A percentile compares a stretch with the other conserved stretches of the same genome.
phyloP scores from a whole-genome alignment of 2,888 invertebrate genomes.

The Ypsolopha sequella region DNA sequence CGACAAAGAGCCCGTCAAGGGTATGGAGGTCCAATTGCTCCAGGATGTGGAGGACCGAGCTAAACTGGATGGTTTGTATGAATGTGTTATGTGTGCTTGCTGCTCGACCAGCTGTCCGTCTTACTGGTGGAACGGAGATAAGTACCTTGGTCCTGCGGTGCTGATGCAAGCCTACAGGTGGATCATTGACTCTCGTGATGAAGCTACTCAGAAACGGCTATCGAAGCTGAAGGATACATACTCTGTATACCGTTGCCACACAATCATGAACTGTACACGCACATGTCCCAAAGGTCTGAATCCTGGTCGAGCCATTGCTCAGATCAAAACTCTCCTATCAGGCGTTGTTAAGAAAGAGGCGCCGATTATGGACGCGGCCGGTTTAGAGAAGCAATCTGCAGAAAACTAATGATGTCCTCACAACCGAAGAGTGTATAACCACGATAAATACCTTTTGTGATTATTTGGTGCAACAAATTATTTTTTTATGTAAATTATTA shows the following conservation, averaged over 20 bases:
- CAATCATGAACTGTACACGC: conserved; percentile 98
- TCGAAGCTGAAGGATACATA: conserved; percentile 90
- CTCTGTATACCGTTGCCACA: conserved; percentile 97
- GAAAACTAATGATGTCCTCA: too few species aligned
- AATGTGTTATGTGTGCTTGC: conserved; percentile 98
- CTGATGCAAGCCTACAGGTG: conserved; percentile 99
- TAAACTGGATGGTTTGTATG: conserved; percentile 96
- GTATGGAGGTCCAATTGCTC: conserved; percentile 83
- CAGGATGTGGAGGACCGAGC: conserved; percentile 93
- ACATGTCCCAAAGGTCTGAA: conserved; percentile 98
- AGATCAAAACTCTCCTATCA: conserved; percentile 93
- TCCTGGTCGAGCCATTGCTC: conserved; percentile 95
- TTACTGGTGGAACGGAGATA: conserved; percentile 99
- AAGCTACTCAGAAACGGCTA: conserved; percentile 84
- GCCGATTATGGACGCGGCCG: conserved; percentile 79
- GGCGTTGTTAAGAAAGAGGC: conserved; percentile 84
- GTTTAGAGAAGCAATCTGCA: conserved; percentile 56
- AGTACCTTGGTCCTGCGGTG: conserved; percentile 98
- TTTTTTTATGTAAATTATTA: too few species aligned
- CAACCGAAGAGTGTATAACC: too few species aligned
- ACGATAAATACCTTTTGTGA: too few species aligned
- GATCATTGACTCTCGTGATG: conserved; percentile 98
- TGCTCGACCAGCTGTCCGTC: conserved; percentile 98
- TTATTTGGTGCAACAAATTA: too few species aligned
- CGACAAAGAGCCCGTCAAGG: conserved; percentile 67